These are phyloP conservation scores for Hemitrygon akajei DNA, from an alignment of 2,797 vertebrate species.

Conservation along the genomic window DNA sequence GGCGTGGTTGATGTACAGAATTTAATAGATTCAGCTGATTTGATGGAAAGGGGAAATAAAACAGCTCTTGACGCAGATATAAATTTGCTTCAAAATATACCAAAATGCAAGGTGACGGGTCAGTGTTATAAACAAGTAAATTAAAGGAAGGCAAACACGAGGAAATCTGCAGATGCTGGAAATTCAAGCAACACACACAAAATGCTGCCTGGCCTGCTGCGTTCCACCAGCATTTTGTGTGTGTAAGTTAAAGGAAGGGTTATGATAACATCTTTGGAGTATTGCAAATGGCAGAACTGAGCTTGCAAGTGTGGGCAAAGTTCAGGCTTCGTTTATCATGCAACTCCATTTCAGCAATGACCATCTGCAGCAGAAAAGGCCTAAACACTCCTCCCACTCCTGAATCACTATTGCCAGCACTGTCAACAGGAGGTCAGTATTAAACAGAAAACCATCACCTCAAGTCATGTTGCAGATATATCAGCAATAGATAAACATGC, in stretches of 20 bases:
- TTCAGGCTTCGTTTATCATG: background rate
- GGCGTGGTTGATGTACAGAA: background rate
- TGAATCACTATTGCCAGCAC: background rate
- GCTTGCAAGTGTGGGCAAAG: too few relatives aligned
- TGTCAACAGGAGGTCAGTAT: background rate
- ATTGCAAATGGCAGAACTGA: background rate
- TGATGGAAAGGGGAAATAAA: slow-evolving; percentile 55
- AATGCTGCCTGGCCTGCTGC: too few relatives aligned
- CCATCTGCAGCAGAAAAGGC: background rate
- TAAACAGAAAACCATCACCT: background rate
- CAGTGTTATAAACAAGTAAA: slow-evolving; percentile 37
- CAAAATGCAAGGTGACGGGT: background rate
- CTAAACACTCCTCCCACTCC: background rate
- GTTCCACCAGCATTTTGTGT: too few relatives aligned
- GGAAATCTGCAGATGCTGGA: too few relatives aligned
- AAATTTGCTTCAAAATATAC: background rate
- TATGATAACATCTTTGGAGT: background rate
- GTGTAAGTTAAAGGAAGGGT: background rate
- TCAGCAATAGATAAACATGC: too few relatives aligned
- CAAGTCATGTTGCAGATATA: background rate
- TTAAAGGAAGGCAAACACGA: background rate
- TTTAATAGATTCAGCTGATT: slow-evolving; percentile 45
- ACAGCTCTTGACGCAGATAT: background rate
- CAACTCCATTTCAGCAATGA: background rate
- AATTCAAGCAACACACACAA: too few relatives aligned